Evolutionary conservation across 2,797 vertebrate species (phyloP), one percentile per base, ranked within the genome.

Genomic region (Pygocentrus nattereri): DNA sequence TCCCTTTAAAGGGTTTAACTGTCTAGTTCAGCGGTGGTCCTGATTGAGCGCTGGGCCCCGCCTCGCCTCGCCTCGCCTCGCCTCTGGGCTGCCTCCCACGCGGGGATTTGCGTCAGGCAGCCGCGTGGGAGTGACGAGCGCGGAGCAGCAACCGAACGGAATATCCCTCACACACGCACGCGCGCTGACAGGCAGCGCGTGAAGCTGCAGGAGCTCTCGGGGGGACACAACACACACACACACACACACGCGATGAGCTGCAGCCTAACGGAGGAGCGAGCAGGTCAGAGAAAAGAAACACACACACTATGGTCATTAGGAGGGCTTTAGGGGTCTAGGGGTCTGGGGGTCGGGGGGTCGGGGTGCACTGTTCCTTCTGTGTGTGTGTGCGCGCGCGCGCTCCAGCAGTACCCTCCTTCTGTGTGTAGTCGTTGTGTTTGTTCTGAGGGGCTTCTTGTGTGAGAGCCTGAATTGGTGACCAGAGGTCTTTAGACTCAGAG

Each of bases 61-160:
- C 95, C 93, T 95, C n/a, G n/a, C n/a, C n/a, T 6, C 34, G 2
- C 41, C 41, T 44, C 41, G 41, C 41, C 41, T 44, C 94, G 91
- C 92, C 92, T 84, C 38, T 21, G 3, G 89, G 91, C 91, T 67
- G 81, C 93, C 90, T 89, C 96, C 96, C 95, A 95, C 96, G 94
- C 95, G 75, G 90, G 91, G 93, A 94, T 93, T 94, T 96, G 96
- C 96, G 96, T 97, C 95, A 97, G 93, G 91, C 93, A 93, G 92
- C 91, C 90, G 95, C 94, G 95, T 95, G 95, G 93, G 87, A 93
- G 93, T 93, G 92, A 92, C 59, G 88, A 87, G 90, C 86, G 86
- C 82, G 84, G 90, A 93, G 92, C 89, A 92, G 93, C 90, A 92
- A 91, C 94, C 94, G 96, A 96, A 95, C 56, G 59, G 59, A 62